Percentiles rank a stretch among this genome's conserved stretches.
These are phyloP conservation scores for Ovis canadensis DNA, from an alignment of 2,113 vertebrate species.

Conservation along the genomic window DNA sequence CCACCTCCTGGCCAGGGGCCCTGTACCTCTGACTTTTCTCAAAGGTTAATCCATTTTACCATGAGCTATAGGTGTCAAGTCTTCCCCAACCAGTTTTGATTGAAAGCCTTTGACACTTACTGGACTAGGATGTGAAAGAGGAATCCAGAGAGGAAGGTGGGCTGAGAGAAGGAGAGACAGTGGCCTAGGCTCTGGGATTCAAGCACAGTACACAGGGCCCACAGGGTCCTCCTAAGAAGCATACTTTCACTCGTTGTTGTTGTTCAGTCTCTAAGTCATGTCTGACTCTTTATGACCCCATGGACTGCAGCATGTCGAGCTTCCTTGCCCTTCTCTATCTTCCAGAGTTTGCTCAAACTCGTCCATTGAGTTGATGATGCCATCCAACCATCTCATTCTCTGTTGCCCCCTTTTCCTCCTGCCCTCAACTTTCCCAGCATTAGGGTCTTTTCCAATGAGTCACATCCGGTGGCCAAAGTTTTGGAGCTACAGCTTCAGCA, in stretches of 20 bases:
- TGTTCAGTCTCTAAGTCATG: background rate
- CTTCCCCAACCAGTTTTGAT: background rate
- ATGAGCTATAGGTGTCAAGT: background rate
- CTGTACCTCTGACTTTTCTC: background rate
- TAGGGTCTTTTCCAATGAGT: background rate
- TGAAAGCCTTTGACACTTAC: background rate
- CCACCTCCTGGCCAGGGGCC: background rate
- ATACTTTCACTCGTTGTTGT: background rate
- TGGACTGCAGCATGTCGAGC: background rate
- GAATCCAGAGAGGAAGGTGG: background rate
- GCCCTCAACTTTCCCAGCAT: background rate
- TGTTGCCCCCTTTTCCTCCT: background rate
- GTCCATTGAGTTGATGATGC: background rate
- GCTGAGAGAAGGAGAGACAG: background rate
- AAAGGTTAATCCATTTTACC: slow-evolving; percentile 16
- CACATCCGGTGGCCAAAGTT: background rate
- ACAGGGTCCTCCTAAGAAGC: background rate
- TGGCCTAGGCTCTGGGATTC: background rate
- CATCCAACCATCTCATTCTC: background rate
- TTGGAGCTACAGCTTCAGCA: background rate
- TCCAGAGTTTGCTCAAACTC: background rate
- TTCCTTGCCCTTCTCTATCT: background rate
- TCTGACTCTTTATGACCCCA: background rate
- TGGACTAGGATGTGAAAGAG: background rate
- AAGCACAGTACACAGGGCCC: accelerated